Conservation (phyloP, 2,797 vertebrate genomes). For the Siniperca undulata region DNA sequence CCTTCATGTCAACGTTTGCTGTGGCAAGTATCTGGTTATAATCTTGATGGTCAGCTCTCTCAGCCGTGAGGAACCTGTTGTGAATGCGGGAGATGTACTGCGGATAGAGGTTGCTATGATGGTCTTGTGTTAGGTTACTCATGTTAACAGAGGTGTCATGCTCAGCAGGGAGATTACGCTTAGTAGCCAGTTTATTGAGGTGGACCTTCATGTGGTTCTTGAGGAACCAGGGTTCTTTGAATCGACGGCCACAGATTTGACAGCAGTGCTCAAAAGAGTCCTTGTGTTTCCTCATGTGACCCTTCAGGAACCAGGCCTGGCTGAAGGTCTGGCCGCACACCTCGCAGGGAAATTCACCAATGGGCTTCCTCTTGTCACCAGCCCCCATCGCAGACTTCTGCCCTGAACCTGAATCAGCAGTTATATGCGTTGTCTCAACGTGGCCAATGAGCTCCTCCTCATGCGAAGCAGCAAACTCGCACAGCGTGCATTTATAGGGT, state of each 20-base stretch:
- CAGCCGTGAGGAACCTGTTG: constrained; percentile 91
- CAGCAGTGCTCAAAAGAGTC: constrained; percentile 99
- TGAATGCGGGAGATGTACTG: constrained; percentile 96
- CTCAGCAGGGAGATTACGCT: constrained; percentile 90
- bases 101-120: constrained; percentile 93
- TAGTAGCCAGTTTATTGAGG: constrained; percentile 96
- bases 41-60: constrained; percentile 90
- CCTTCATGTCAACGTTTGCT: constrained; percentile 92
- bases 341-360: constrained; percentile 95
- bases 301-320: constrained; percentile 99
- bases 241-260: constrained; percentile 97
- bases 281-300: constrained; percentile 99
- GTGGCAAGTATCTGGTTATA: constrained; percentile 91
- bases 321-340: constrained; percentile 98
- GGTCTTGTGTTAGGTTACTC: constrained; percentile 90
- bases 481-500: constrained; percentile 99
- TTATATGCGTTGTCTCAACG: constrained; percentile 97
- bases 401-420: constrained; percentile 91
- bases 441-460: constrained; percentile 98
- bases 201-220: constrained; percentile 99
- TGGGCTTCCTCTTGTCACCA: constrained; percentile 87
- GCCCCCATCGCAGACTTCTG: constrained; percentile 84
- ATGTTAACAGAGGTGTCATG: constrained; percentile 88
- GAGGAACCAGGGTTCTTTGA: constrained; percentile 99
- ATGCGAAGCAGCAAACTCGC: constrained; percentile 96